Percentiles rank a stretch among this genome's conserved stretches.
Evolutionary conservation across 2,113 vertebrate genomes (phyloP).

Genomic region (Tichodroma muraria): DNA sequence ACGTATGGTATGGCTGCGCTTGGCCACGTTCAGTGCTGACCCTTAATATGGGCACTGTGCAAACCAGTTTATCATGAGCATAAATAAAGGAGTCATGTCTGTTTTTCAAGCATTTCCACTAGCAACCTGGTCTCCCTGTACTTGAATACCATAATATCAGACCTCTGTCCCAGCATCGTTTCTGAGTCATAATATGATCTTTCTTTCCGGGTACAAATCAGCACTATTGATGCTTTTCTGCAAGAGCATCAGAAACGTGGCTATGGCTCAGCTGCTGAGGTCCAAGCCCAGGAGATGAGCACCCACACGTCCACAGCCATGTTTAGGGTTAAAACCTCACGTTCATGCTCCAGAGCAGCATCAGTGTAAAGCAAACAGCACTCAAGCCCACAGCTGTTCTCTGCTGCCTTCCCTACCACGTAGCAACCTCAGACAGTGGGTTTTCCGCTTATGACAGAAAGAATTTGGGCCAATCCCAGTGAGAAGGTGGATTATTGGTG

Average conservation of each 20-base stretch:
- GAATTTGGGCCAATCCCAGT: neutral
- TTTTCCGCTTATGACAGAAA: neutral
- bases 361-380: neutral
- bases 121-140: neutral
- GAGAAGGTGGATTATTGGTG: neutral
- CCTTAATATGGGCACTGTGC: neutral
- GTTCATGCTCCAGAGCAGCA: rapidly evolving
- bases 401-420: neutral
- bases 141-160: neutral
- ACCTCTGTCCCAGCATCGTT: neutral
- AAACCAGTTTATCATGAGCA: neutral
- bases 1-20: rapidly evolving
- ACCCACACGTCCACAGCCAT: rapidly evolving
- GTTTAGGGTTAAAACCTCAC: neutral
- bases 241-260: neutral
- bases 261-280: neutral
- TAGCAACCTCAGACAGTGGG: neutral
- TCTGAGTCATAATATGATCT: neutral
- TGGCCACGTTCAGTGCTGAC: neutral
- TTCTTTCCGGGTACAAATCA: neutral
- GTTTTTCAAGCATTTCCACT: neutral
- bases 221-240: conserved; percentile 1
- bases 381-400: neutral
- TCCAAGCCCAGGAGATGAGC: neutral
- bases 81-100: neutral